Conservation (phyloP, 1,140 invertebrate genomes). For the Cyrtorhinus lividipennis region DNA sequence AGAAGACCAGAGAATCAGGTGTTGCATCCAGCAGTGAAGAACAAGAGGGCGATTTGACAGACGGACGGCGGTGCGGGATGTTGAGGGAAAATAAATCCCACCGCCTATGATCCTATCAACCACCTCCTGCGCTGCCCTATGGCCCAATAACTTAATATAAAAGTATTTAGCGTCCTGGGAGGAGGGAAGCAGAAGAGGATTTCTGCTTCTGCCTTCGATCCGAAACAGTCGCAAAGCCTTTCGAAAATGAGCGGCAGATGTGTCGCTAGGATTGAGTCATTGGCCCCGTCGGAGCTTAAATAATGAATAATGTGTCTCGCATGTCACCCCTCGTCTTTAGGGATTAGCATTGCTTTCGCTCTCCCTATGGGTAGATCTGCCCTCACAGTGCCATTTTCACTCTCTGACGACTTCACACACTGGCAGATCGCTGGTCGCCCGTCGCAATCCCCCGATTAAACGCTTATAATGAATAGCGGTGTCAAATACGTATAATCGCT, state of each 20-base stretch:
- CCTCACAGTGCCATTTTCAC: neutral
- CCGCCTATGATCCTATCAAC: neutral
- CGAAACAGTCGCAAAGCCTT: too few relatives aligned
- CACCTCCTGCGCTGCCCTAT: neutral
- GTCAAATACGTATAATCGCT: too few relatives aligned
- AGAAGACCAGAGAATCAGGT: too few relatives aligned
- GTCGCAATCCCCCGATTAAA: too few relatives aligned
- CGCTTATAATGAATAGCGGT: too few relatives aligned
- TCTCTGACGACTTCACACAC: neutral
- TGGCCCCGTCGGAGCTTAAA: slow-evolving; percentile 3
- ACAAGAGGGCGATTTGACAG: too few relatives aligned
- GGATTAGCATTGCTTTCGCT: slow-evolving; percentile 1
- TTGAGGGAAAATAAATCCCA: too few relatives aligned
- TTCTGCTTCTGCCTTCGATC: neutral
- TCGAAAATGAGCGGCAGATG: too few relatives aligned
- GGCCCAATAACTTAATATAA: slow-evolving; percentile 12
- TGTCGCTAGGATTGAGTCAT: slow-evolving; percentile 9
- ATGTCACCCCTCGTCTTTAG: slow-evolving; percentile 9
- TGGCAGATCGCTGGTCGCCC: neutral
- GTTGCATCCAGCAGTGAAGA: too few relatives aligned
- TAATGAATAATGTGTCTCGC: slow-evolving; percentile 12
- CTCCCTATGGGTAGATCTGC: neutral
- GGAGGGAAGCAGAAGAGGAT: neutral
- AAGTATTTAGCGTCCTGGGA: slow-evolving; percentile 9
- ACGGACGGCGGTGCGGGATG: too few relatives aligned